phyloP scores from a whole-genome alignment of 2,797 vertebrate genomes.

The Tragelaphus oryx region DNA sequence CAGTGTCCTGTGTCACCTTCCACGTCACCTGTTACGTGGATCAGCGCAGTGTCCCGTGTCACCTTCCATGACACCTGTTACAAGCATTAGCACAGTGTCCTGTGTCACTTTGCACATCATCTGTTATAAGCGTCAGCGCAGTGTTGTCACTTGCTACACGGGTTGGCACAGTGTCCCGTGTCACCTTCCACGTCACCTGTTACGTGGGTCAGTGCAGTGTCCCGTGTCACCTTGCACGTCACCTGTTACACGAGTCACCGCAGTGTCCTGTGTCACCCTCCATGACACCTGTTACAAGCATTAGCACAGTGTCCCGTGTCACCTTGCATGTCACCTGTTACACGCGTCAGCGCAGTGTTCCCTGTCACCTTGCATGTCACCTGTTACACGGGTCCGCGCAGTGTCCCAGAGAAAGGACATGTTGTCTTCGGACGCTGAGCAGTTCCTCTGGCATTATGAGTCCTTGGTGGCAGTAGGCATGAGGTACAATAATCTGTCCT shows the following conservation, averaged over 20 bases:
- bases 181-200: not conserved
- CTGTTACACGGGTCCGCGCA: not conserved
- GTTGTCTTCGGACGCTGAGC: not conserved
- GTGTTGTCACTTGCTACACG: too few species aligned
- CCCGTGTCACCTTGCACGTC: too few species aligned
- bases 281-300: rapidly evolving
- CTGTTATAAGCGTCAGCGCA: too few species aligned
- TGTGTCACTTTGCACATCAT: rapidly evolving
- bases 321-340: rapidly evolving
- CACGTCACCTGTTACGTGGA: rapidly evolving
- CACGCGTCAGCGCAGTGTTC: not conserved
- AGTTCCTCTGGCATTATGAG: not conserved
- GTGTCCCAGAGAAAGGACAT: not conserved
- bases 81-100: rapidly evolving
- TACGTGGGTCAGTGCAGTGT: not conserved
- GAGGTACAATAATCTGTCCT: not conserved
- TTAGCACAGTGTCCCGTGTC: rapidly evolving
- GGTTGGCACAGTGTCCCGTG: rapidly evolving
- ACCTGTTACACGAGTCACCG: too few species aligned
- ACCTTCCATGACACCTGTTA: rapidly evolving
- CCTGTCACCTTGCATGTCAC: not conserved
- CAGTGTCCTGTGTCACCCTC: not conserved
- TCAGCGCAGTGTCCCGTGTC: rapidly evolving
- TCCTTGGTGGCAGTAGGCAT: not conserved
- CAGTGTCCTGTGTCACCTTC: not conserved